Base-by-base conservation (phyloP, 2,888 invertebrate genomes). In the Stratiomys singularior region DNA sequence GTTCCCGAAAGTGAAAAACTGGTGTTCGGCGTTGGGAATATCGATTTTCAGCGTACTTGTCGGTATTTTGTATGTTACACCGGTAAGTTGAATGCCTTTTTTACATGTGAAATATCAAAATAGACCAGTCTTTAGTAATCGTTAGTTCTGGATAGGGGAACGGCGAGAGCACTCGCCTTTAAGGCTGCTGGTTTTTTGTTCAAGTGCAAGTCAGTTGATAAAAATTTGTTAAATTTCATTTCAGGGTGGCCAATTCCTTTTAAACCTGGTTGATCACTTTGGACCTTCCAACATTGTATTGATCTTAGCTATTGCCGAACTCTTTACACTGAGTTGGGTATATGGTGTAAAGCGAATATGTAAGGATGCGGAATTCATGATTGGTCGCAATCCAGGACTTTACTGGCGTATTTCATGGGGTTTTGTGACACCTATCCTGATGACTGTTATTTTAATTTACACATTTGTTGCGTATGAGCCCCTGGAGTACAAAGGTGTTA, bases 361-460 rank as follows among this genome's bases (percentile, higher is more conserved):
- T 81, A 87, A 89, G 69, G 96, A 96, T 83, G 88, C 94, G 37
- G 94, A 95, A 85, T 96, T 92, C 84, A 96, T 96, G 96, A 86
- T 94, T 82, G 91, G 91, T 23, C 89, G 88, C 37, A 91, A 91
- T 84, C 90, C 92, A 0, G 89, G 92, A 1, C 82, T 91, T 46
- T 96, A 94, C 84, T 96, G 95, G 95, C 90, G 94, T 79, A 81
- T 93, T 52, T 94, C 94, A 81, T 96, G 96, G 96, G 90, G 90
- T 0, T 66, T 94, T 9, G 85, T 94, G 63, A 93, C 93, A 1
- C 96, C 96, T 0, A 82, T 90, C 0, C 88, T 93, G 78, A 91
- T 95, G 89, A 87, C 91, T 2, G 83, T 89, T 0, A 94, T 95
- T 74, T 90, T 95, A 82, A 82, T 93, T 9, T 95, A 94, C 84